Percentiles rank a stretch among this genome's conserved stretches.
These are phyloP conservation scores for Diachasma alloeum DNA, from an alignment of 1,140 invertebrate genomes.

Conservation along the genomic window DNA sequence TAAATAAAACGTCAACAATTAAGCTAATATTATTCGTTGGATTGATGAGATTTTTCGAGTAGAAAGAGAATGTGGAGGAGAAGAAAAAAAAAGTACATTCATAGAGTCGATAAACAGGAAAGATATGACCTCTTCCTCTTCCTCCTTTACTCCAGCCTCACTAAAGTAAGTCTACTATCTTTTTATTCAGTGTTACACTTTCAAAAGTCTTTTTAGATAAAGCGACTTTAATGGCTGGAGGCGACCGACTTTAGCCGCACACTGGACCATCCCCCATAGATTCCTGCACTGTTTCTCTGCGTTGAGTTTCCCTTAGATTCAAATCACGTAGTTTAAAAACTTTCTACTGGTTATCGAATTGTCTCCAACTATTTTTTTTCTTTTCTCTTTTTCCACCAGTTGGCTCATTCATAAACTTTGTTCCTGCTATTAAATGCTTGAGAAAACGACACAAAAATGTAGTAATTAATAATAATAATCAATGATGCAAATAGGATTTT, in stretches of 20 bases:
- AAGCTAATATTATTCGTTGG: background rate
- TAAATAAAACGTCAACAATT: background rate
- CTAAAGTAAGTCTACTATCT: constrained; percentile 32
- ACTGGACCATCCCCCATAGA: constrained; percentile 3
- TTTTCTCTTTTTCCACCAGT: background rate
- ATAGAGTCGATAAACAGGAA: constrained; percentile 45
- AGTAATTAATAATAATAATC: no score
- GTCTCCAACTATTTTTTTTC: background rate
- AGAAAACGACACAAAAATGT: no score
- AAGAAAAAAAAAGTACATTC: constrained; percentile 25
- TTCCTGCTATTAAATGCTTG: no score
- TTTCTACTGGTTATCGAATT: constrained; percentile 33
- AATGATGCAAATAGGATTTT: no score
- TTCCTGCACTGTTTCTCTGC: constrained; percentile 2
- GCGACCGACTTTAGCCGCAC: constrained; percentile 34
- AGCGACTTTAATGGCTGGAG: constrained; percentile 46
- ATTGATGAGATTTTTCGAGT: background rate
- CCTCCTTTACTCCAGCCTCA: constrained; percentile 22
- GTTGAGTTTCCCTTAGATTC: constrained; percentile 27
- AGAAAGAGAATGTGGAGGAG: background rate
- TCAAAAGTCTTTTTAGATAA: constrained; percentile 55
- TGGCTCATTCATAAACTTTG: no score
- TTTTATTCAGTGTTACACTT: constrained; percentile 47
- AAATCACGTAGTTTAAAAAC: constrained; percentile 41
- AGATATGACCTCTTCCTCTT: constrained; percentile 44